Evolutionary conservation across 1,140 invertebrate species (phyloP).

Genomic region (Ceratina calcarata): DNA sequence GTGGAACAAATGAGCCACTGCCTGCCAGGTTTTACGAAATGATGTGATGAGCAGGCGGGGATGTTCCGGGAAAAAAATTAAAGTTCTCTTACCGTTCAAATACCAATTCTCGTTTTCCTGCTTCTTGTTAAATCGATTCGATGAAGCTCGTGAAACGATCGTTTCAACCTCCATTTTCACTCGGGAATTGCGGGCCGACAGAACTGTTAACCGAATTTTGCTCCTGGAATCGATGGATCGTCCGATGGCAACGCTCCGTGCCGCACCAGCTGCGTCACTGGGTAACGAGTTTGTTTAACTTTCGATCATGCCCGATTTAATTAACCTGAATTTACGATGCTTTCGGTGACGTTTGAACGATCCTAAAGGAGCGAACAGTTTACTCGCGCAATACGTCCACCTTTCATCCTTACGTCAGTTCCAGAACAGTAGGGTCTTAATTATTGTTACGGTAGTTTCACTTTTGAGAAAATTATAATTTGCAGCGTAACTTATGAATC

Average conservation of each 20-base stretch:
- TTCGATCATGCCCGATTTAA: slow-evolving; percentile 20
- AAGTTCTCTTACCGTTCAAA: neutral
- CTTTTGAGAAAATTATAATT: too few relatives aligned
- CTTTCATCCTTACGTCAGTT: neutral
- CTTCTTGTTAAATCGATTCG: neutral
- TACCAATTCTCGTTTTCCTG: neutral
- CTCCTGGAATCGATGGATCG: neutral
- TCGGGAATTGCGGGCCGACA: neutral
- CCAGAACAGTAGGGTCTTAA: neutral
- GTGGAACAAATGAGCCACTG: neutral
- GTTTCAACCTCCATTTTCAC: neutral
- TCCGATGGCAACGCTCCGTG: neutral
- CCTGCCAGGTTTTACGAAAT: neutral
- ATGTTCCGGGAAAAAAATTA: neutral
- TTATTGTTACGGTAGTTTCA: too few relatives aligned
- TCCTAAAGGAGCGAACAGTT: neutral
- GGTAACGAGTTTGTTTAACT: slow-evolving; percentile 18
- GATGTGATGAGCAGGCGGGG: neutral
- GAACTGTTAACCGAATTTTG: neutral
- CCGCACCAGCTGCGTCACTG: neutral
- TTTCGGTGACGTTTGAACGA: neutral
- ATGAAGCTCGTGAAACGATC: neutral
- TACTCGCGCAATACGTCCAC: neutral
- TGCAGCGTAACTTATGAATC: too few relatives aligned
- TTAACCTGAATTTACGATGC: slow-evolving; percentile 4